These are phyloP conservation scores for Sciurus vulgaris DNA, from an alignment of 2,797 vertebrate genomes.

Conservation along the genomic window DNA sequence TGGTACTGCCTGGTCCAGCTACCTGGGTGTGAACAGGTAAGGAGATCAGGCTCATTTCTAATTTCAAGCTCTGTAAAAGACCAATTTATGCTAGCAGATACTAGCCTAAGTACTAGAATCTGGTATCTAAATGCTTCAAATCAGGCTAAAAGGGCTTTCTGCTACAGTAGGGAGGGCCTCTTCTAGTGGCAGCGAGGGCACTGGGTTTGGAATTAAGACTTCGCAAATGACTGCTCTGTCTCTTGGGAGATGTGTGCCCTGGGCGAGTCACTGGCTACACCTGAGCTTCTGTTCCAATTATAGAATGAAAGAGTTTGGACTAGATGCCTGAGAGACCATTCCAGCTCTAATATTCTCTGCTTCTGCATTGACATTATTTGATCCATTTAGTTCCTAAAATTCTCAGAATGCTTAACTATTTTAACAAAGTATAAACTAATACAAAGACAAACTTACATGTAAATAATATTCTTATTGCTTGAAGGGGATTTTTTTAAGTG, in stretches of 20 bases:
- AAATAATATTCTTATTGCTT: background rate
- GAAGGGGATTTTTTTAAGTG: background rate
- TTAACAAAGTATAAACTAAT: background rate
- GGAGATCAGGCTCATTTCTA: background rate
- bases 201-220: background rate
- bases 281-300: background rate
- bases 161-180: background rate
- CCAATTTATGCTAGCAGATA: background rate
- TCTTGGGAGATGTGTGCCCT: background rate
- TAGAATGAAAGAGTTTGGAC: background rate
- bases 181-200: background rate
- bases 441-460: background rate
- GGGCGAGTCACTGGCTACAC: background rate
- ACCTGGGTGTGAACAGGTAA: background rate
- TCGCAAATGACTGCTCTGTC: background rate
- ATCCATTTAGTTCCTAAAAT: background rate
- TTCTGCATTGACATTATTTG: background rate
- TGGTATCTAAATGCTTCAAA: background rate
- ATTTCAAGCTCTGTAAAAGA: background rate
- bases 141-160: background rate
- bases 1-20: slow-evolving; percentile 21
- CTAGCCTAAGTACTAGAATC: background rate
- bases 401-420: slow-evolving; percentile 3
- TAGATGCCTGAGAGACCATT: background rate
- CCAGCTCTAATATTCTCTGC: background rate